A percentile compares a stretch with the other conserved stretches of the same genome.
phyloP scores from a whole-genome alignment of 2,888 invertebrate species.

The Ctena decussata region DNA sequence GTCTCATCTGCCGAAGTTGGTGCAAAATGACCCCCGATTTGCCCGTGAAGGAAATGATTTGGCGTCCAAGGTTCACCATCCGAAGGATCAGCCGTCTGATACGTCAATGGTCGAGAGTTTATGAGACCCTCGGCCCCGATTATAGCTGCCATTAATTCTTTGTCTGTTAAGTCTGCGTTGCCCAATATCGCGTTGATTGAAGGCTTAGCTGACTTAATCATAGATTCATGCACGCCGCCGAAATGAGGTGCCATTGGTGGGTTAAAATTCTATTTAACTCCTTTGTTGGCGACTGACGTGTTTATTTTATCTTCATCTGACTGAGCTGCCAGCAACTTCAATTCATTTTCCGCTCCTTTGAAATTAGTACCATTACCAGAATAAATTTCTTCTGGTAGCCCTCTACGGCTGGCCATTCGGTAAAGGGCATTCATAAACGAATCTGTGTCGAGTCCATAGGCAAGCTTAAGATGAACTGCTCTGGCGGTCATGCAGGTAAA shows the following conservation, averaged over 20 bases:
- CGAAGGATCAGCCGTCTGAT: conserved; percentile 31
- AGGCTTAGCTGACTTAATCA: conserved; percentile 57
- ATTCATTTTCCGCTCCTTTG: conserved; percentile 35
- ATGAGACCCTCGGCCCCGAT: conserved; percentile 52
- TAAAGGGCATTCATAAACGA: conserved; percentile 48
- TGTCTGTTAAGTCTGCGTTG: conserved; percentile 46
- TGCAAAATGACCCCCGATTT: conserved; percentile 48
- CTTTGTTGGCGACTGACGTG: conserved; percentile 16
- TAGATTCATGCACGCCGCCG: conserved; percentile 54
- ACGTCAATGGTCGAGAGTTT: too few relatives aligned
- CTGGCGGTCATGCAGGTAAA: conserved; percentile 48
- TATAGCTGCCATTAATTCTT: conserved; percentile 53
- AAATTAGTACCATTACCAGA: conserved; percentile 60
- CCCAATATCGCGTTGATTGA: conserved; percentile 53
- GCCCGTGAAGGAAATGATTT: conserved; percentile 61
- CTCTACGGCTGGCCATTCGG: conserved; percentile 37
- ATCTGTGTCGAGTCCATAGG: conserved; percentile 40
- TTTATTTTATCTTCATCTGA: conserved; percentile 43
- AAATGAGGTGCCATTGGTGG: conserved; percentile 64
- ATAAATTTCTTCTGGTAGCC: conserved; percentile 36
- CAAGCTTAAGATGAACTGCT: conserved; percentile 57
- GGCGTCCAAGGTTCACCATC: conserved; percentile 43
- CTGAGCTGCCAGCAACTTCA: conserved; percentile 15
- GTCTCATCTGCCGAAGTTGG: conserved; percentile 32
- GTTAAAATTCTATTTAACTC: conserved; percentile 57